Conservation (phyloP, 2,888 invertebrate species). For the Apomyelois bistriatella region DNA sequence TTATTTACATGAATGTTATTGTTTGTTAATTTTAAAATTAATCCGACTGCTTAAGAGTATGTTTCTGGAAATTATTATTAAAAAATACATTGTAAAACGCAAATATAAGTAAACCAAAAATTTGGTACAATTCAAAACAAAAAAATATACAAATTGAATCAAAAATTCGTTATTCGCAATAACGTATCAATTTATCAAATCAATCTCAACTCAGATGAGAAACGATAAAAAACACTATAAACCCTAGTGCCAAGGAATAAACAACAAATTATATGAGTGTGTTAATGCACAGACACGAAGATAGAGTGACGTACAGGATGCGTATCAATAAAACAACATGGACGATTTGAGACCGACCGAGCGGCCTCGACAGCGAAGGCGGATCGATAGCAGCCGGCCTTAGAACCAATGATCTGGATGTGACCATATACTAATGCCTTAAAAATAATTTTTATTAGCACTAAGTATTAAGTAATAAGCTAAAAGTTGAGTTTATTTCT, state of each 20-base stretch:
- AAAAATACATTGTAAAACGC: no score
- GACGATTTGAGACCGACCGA: constrained; percentile 33
- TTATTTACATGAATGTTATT: no score
- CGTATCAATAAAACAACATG: constrained; percentile 44
- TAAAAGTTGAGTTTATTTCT: no score
- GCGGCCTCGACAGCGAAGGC: constrained; percentile 25
- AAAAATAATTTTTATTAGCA: background rate
- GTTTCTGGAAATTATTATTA: no score
- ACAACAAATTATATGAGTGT: background rate
- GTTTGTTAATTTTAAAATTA: no score
- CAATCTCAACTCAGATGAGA: no score
- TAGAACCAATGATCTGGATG: constrained; percentile 27
- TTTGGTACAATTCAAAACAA: no score
- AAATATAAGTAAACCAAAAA: no score
- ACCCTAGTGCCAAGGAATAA: background rate
- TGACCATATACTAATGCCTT: constrained; percentile 3
- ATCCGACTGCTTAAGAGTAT: no score
- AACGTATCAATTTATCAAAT: no score
- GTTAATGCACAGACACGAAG: background rate
- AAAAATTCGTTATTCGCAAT: no score
- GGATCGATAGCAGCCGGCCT: constrained; percentile 32
- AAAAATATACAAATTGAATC: no score
- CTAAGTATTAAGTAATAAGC: background rate
- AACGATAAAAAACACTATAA: background rate
- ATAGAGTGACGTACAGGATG: constrained; percentile 1